Conservation (phyloP, 2,888 invertebrate genomes). For the Megaustenia siamemsis region DNA sequence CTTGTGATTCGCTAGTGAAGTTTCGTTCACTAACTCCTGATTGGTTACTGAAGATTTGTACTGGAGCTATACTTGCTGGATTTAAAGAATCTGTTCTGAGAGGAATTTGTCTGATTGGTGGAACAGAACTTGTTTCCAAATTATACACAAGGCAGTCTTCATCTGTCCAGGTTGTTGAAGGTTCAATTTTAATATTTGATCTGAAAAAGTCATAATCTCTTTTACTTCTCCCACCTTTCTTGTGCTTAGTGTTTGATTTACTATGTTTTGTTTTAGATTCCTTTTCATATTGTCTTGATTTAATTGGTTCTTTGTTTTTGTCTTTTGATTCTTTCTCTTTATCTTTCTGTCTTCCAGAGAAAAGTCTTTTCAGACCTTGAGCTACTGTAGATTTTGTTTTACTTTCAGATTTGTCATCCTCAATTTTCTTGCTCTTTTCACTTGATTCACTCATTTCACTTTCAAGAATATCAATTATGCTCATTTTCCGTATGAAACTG, state of each 20-base stretch:
- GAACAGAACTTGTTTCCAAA: not conserved
- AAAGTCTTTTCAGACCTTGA: constrained; percentile 46
- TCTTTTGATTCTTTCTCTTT: constrained; percentile 54
- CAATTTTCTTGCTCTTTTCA: constrained; percentile 18
- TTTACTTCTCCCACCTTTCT: constrained; percentile 40
- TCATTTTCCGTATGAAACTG: constrained; percentile 37
- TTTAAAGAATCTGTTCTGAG: constrained; percentile 6
- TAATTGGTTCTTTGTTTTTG: constrained; percentile 44
- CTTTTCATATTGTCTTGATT: constrained; percentile 12
- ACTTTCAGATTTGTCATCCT: constrained; percentile 32
- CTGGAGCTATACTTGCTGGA: not conserved
- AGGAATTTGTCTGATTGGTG: constrained; percentile 4
- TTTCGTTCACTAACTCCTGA: constrained; percentile 46
- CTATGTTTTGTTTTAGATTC: constrained; percentile 28
- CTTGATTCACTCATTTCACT: constrained; percentile 19
- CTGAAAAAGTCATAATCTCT: constrained; percentile 49
- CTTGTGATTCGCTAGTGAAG: too few relatives aligned
- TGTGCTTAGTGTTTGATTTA: constrained; percentile 41
- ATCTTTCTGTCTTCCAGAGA: constrained; percentile 50
- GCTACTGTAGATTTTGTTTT: constrained; percentile 55
- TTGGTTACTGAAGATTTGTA: not conserved
- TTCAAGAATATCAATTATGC: constrained; percentile 5
- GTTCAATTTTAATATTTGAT: constrained; percentile 43
- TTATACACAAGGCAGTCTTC: constrained; percentile 31
- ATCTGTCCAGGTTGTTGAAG: constrained; percentile 34